Evolutionary conservation across 2,888 invertebrate genomes (phyloP).

Genomic region (Polydrusus tereticollis): DNA sequence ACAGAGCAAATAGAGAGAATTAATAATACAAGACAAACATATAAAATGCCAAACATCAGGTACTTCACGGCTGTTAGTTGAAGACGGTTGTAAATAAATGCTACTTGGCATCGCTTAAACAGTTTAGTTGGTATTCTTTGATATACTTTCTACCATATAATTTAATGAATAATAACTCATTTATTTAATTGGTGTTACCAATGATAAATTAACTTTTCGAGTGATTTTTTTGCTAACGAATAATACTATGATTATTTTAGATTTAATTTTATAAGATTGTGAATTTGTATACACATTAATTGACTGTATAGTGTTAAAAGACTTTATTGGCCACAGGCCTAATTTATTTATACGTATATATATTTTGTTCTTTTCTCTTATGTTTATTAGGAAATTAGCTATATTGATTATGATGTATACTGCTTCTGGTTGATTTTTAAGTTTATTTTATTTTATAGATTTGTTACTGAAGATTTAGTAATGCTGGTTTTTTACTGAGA

Average conservation of each 20-base stretch:
- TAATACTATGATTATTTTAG: slow-evolving; percentile 13
- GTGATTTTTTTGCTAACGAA: slow-evolving; percentile 19
- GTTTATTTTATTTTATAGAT: slow-evolving; percentile 11
- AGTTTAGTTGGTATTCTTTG: too few relatives aligned
- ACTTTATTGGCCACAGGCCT: slow-evolving; percentile 36
- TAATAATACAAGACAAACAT: too few relatives aligned
- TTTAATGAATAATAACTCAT: not conserved
- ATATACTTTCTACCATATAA: not conserved
- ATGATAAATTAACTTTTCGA: slow-evolving; percentile 8
- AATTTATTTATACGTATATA: slow-evolving; percentile 31
- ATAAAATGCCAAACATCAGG: too few relatives aligned
- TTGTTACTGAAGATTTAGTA: slow-evolving; percentile 1
- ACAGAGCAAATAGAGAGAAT: too few relatives aligned
- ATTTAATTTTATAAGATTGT: slow-evolving; percentile 11
- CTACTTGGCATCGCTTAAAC: too few relatives aligned
- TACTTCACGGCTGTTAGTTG: too few relatives aligned
- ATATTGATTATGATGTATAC: not conserved
- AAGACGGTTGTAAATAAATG: too few relatives aligned
- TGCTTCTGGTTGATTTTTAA: slow-evolving; percentile 20
- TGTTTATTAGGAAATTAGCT: not conserved
- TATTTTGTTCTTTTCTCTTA: not conserved
- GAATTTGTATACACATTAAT: slow-evolving; percentile 17
- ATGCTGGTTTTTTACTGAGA: not conserved
- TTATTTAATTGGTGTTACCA: slow-evolving; percentile 10
- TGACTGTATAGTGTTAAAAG: slow-evolving; percentile 33